phyloP scores from a whole-genome alignment of 2,113 vertebrate genomes.

The Syngnathoides biaculeatus region DNA sequence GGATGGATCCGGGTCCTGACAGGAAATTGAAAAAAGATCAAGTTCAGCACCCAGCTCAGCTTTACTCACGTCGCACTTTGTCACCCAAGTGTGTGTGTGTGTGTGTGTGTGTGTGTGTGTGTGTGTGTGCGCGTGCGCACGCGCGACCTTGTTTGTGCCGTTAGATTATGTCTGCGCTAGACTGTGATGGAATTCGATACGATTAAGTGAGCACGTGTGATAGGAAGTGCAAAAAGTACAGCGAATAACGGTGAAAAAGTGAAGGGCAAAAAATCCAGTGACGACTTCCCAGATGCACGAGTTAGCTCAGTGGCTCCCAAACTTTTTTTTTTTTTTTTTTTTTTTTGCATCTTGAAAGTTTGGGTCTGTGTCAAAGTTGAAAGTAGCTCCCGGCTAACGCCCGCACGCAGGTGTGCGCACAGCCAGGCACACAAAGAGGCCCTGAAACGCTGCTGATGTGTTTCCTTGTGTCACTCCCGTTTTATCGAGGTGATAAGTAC shows the following conservation, averaged over 20 bases:
- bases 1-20: slow-evolving; percentile 6
- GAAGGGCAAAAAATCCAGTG: too few species aligned
- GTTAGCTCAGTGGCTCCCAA: too few species aligned
- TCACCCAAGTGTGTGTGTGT: neutral
- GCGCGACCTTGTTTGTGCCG: neutral
- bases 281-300: too few species aligned
- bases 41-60: neutral
- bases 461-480: slow-evolving; percentile 3
- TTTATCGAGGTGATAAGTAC: slow-evolving; percentile 8
- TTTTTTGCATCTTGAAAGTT: too few species aligned
- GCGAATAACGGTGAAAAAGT: too few species aligned
- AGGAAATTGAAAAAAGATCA: slow-evolving; percentile 13
- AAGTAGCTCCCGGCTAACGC: neutral
- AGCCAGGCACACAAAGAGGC: neutral
- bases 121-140: neutral
- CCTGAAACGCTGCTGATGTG: slow-evolving; percentile 5
- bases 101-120: neutral
- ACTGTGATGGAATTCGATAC: neutral
- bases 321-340: neutral
- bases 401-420: neutral
- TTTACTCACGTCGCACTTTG: neutral
- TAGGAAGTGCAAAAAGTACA: too few species aligned
- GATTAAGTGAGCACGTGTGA: neutral
- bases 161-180: neutral
- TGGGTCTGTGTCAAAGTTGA: neutral